Evolutionary conservation across 2,113 vertebrate species (phyloP).

Genomic region (Apus apus): DNA sequence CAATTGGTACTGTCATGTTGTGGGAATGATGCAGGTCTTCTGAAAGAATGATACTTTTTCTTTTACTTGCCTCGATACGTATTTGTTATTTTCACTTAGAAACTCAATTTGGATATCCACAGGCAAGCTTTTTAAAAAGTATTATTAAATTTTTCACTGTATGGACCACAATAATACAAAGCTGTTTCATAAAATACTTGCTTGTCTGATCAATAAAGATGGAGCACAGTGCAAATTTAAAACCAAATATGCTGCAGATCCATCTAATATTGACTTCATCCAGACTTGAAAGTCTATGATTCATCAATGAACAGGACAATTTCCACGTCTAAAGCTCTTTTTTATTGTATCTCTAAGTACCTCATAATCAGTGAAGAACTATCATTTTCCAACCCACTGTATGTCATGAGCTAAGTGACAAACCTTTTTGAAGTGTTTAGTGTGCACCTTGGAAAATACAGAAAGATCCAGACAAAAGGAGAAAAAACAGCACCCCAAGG

Average conservation of each 20-base stretch:
- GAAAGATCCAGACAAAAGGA: neutral
- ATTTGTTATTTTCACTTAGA: neutral
- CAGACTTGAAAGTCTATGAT: neutral
- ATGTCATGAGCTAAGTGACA: constrained; percentile 41
- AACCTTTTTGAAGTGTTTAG: constrained; percentile 32
- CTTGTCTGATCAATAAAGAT: neutral
- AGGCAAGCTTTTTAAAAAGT: neutral
- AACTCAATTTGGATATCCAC: neutral
- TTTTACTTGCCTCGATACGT: neutral
- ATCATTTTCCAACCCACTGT: constrained; percentile 56
- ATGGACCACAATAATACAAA: neutral
- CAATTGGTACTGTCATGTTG: neutral
- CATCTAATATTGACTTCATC: neutral
- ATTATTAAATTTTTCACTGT: neutral
- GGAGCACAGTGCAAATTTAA: neutral
- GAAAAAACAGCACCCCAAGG: neutral
- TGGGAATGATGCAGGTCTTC: neutral
- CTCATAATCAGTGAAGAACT: constrained; percentile 28
- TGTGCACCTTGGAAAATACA: constrained; percentile 28
- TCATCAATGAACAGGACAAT: constrained; percentile 36
- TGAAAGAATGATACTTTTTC: neutral
- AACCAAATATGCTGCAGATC: neutral
- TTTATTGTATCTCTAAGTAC: neutral
- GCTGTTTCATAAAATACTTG: neutral
- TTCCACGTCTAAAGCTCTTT: neutral